Percentiles rank a stretch among this genome's conserved stretches.
Conservation (phyloP, 2,888 invertebrate genomes). For the Bellardia pandia region DNA sequence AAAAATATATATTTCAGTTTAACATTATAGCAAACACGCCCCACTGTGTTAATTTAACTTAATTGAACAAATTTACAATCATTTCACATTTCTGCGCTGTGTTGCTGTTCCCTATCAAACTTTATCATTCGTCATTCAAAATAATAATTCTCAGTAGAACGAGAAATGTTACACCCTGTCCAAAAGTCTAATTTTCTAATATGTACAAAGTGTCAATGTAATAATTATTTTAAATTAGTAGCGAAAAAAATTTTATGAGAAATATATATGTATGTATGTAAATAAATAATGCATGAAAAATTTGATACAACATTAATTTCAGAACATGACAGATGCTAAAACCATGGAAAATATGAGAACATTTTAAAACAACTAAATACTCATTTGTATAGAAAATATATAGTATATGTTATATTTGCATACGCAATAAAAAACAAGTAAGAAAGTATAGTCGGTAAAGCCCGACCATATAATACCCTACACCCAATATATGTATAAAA, state of each 20-base stretch:
- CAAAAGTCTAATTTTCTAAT: background rate
- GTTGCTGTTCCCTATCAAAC: background rate
- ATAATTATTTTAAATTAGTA: conserved; percentile 43
- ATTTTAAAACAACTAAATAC: background rate
- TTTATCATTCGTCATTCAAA: background rate
- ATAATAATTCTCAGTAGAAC: conserved; percentile 10
- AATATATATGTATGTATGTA: background rate
- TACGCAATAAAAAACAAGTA: background rate
- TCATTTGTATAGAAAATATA: background rate
- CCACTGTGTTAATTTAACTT: conserved; percentile 38
- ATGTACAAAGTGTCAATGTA: background rate
- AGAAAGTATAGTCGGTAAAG: no score
- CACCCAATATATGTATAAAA: no score
- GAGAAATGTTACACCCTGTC: conserved; percentile 39
- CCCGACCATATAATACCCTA: no score
- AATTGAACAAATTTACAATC: conserved; percentile 39
- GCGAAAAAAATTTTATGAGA: background rate
- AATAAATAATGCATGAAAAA: background rate
- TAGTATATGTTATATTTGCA: background rate
- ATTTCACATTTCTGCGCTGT: background rate
- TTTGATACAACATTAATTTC: background rate
- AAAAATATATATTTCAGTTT: background rate
- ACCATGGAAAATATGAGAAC: background rate
- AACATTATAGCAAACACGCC: background rate
- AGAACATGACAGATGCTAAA: background rate